Percentiles rank a stretch among this genome's conserved stretches.
Evolutionary conservation across 2,888 invertebrate species (phyloP).

Genomic region (Xestia xanthographa): DNA sequence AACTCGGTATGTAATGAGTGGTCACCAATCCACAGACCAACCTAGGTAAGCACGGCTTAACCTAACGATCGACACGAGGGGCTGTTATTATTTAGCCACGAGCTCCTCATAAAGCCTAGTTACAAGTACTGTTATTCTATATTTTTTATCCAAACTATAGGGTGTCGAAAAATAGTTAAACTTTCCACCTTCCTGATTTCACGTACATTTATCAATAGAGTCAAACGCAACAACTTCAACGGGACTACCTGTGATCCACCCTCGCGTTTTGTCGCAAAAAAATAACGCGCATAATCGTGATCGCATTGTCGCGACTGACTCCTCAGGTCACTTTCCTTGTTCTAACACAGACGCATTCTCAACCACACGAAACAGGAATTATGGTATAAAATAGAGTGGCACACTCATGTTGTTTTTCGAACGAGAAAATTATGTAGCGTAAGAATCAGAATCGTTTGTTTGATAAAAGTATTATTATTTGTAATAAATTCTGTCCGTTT

Average conservation of each 20-base stretch:
- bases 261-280: constrained; percentile 74
- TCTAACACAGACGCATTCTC: constrained; percentile 26
- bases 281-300: constrained; percentile 73
- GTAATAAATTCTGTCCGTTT: constrained; percentile 63
- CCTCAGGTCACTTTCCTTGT: constrained; percentile 70
- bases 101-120: neutral
- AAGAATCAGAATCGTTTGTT: constrained; percentile 67
- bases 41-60: too few species aligned
- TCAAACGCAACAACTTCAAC: constrained; percentile 56
- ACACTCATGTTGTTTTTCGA: constrained; percentile 59
- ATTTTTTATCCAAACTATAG: neutral
- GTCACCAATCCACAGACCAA: too few species aligned
- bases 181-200: constrained; percentile 1
- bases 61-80: too few species aligned
- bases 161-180: neutral
- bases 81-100: too few species aligned
- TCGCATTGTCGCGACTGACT: constrained; percentile 72
- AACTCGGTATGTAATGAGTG: too few species aligned
- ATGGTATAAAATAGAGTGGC: constrained; percentile 42
- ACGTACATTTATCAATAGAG: constrained; percentile 43
- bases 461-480: constrained; percentile 68
- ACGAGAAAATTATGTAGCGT: constrained; percentile 67
- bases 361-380: constrained; percentile 8
- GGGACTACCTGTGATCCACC: constrained; percentile 64
- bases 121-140: neutral